Percentiles rank a stretch among this genome's conserved stretches.
Conservation (phyloP, 2,888 invertebrate species). For the Diplazon laetatorius region DNA sequence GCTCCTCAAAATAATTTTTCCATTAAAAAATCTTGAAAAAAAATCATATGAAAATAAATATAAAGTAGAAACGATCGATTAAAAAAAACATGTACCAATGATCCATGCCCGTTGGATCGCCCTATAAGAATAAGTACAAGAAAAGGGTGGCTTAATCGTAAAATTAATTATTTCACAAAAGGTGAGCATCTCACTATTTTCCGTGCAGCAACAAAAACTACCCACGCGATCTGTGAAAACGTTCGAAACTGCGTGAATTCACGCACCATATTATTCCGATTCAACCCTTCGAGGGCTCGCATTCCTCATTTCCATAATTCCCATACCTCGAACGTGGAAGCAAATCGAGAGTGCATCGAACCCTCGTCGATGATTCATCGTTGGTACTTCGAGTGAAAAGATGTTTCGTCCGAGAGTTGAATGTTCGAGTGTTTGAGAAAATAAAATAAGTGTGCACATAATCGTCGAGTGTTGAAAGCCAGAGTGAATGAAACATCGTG, state of each 20-base stretch:
- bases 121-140: conserved; percentile 14
- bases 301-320: conserved; percentile 47
- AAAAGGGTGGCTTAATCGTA: background rate
- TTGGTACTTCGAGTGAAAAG: conserved; percentile 6
- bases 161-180: conserved; percentile 40
- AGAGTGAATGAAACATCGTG: conserved; percentile 10
- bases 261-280: conserved; percentile 28
- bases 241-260: conserved; percentile 32
- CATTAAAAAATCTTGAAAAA: too few species aligned
- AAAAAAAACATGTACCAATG: background rate
- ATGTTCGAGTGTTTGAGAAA: too few species aligned
- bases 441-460: conserved; percentile 19
- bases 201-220: conserved; percentile 27
- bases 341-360: conserved; percentile 30
- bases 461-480: background rate
- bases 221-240: conserved; percentile 24
- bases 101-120: background rate
- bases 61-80: too few species aligned
- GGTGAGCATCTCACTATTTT: conserved; percentile 4
- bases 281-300: background rate
- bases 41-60: too few species aligned
- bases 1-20: too few species aligned
- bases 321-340: conserved; percentile 19
- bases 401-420: background rate
- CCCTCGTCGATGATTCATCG: conserved; percentile 20